A percentile compares a stretch with the other conserved stretches of the same genome.
phyloP scores from a whole-genome alignment of 2,113 vertebrate species.

The Strix aluco region DNA sequence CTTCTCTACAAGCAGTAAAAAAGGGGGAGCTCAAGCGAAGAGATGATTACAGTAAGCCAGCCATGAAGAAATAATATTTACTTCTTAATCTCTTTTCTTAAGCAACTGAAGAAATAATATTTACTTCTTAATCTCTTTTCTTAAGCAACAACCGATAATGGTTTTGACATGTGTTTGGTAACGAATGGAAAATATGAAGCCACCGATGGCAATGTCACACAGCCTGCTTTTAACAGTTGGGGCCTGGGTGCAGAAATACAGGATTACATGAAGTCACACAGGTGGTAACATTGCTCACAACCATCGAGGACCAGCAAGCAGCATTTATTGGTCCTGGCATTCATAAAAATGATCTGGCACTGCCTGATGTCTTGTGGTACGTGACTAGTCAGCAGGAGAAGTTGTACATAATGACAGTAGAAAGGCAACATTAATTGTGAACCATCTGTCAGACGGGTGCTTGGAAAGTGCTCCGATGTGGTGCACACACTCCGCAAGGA shows the following conservation, averaged over 20 bases:
- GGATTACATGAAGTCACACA: neutral
- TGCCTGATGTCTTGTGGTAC: neutral
- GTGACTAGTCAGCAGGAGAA: neutral
- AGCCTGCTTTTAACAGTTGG: neutral
- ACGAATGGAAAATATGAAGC: neutral
- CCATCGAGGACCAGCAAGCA: neutral
- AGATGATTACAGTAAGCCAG: neutral
- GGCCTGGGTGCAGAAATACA: neutral
- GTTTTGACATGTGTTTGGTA: neutral
- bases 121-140: neutral
- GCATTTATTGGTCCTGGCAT: neutral
- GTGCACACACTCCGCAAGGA: accelerated
- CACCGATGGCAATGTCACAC: neutral
- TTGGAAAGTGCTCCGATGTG: neutral
- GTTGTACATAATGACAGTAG: neutral
- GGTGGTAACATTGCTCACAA: neutral
- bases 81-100: neutral
- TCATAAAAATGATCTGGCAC: neutral
- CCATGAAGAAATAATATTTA: neutral
- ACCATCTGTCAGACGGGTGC: neutral
- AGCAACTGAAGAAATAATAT: neutral
- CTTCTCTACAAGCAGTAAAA: neutral
- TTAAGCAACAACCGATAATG: neutral
- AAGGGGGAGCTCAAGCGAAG: neutral
- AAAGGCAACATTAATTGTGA: neutral